Base-by-base conservation (phyloP, 2,888 invertebrate species). In the Torymus aiolomorphi region DNA sequence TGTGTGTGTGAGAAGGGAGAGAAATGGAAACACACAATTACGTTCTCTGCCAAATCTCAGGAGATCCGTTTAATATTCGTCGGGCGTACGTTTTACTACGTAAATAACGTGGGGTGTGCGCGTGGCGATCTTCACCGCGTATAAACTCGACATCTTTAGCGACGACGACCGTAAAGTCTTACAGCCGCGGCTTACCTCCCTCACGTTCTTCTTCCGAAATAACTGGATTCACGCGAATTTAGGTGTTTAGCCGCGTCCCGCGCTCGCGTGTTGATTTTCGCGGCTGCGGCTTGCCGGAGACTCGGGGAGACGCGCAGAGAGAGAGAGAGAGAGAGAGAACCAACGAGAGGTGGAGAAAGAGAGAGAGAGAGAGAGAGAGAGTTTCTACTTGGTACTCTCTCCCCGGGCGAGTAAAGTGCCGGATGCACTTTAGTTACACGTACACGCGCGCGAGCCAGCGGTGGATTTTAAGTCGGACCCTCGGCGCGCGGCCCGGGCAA, bases 371-470 rank as follows among this genome's bases (percentile, higher is more conserved):
- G n/a, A n/a, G n/a, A n/a, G n/a, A n/a, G n/a, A n/a, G n/a, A n/a
- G n/a, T n/a, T n/a, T n/a, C n/a, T n/a, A n/a, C n/a, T n/a, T n/a
- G n/a, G n/a, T n/a, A n/a, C 65, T 65, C 65, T 16, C 18, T 16
- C 5, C 56, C 20, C 52, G 10, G 42, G 66, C 42, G 20, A 62
- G 57, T 71, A 71, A 71, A 77, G 76, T 77, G 57, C 63, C 57
- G 63, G 65, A 57, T 76, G 70, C 63, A 70, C 65, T 77, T 77
- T 71, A 52, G 57, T 65, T 77, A 65, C 71, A 77, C 65, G 52
- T 57, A 51, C 65, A 63, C 51, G n/a, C n/a, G 18, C 31, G 18
- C 13, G n/a, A 13, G 14, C 11, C 14, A 16, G 42, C 2, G 67
- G 1, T 16, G 20, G 51, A 2, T 24, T 72, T 57, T 75, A 65